Conservation (phyloP, 2,113 vertebrate genomes). For the Chamaea fasciata region DNA sequence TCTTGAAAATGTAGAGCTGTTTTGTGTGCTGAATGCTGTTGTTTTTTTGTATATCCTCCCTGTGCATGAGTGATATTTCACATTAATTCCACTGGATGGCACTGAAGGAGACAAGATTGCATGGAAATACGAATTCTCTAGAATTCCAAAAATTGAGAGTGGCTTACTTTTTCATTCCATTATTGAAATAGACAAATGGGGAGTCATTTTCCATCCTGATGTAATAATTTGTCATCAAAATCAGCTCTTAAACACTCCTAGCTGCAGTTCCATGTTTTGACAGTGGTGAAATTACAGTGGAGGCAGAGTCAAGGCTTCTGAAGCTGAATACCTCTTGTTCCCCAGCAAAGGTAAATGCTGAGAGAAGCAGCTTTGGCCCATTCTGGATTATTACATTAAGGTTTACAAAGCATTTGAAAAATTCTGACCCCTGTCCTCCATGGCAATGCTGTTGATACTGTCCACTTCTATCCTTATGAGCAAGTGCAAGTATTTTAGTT, state of each 20-base stretch:
- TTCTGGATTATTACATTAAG: background rate
- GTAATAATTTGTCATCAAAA: conserved; percentile 39
- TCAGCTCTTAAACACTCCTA: background rate
- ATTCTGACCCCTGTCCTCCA: background rate
- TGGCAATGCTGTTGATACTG: background rate
- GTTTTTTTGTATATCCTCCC: background rate
- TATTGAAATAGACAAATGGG: conserved; percentile 35
- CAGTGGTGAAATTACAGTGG: background rate
- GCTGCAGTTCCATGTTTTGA: background rate
- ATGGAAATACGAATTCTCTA: background rate
- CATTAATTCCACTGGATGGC: conserved; percentile 67
- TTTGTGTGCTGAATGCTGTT: background rate
- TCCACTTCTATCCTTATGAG: background rate
- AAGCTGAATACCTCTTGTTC: background rate
- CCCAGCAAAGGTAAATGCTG: background rate
- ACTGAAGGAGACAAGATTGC: conserved; percentile 60
- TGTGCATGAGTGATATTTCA: background rate
- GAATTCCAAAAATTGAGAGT: background rate
- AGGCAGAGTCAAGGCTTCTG: background rate
- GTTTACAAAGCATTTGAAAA: background rate
- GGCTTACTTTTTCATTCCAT: conserved; percentile 17
- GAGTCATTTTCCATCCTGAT: conserved; percentile 10
- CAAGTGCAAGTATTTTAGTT: background rate
- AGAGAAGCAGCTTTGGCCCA: background rate
- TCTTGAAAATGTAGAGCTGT: background rate